Evolutionary conservation across 2,888 invertebrate species (phyloP).

Genomic region (Eremobia ochroleuca): DNA sequence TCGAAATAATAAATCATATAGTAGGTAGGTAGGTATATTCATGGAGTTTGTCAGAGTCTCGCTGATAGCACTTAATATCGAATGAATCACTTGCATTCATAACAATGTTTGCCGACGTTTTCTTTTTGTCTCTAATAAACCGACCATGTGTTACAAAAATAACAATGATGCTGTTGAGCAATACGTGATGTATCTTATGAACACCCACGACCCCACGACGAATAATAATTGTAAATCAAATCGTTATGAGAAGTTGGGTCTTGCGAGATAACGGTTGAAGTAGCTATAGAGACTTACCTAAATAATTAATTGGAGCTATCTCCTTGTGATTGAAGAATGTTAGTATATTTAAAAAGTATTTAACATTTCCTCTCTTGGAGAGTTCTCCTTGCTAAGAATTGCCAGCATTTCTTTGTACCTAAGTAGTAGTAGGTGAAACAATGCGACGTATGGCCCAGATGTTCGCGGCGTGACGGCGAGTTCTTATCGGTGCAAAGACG

Average conservation of each 20-base stretch:
- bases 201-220: constrained; percentile 53
- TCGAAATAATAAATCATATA: constrained; percentile 28
- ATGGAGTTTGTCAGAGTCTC: constrained; percentile 20
- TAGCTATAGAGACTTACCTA: neutral
- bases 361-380: neutral
- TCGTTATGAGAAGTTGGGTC: constrained; percentile 2
- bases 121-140: constrained; percentile 20
- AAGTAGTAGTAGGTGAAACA: constrained; percentile 67
- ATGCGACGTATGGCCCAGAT: constrained; percentile 78
- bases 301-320: neutral
- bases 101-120: constrained; percentile 9
- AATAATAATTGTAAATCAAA: constrained; percentile 28
- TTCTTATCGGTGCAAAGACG: constrained; percentile 76
- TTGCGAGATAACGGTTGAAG: constrained; percentile 7
- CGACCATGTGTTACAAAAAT: constrained; percentile 43
- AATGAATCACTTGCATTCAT: constrained; percentile 36
- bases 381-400: constrained; percentile 8
- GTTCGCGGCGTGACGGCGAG: constrained; percentile 79
- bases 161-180: constrained; percentile 54
- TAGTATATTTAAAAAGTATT: neutral
- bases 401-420: constrained; percentile 25
- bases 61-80: constrained; percentile 12
- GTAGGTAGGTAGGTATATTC: neutral
- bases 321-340: neutral
- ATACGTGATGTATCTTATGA: constrained; percentile 41